These are phyloP conservation scores for Hermaeophaga mercurialis DNA, from an alignment of 2,888 invertebrate genomes.

Conservation along the genomic window DNA sequence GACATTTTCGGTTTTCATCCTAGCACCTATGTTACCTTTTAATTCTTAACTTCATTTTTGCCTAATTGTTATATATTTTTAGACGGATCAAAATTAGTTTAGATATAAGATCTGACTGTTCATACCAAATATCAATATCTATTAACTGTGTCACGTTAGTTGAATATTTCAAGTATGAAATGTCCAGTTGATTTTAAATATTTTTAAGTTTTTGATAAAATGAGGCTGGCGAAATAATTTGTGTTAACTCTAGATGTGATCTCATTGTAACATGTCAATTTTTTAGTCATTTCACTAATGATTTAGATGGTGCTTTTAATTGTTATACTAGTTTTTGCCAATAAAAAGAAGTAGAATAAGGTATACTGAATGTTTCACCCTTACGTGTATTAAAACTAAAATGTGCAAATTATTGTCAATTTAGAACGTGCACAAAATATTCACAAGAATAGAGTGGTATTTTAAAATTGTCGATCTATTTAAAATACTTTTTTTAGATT, in stretches of 20 bases:
- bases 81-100: no score
- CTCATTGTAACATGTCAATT: constrained; percentile 18
- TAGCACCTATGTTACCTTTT: no score
- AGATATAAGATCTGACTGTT: no score
- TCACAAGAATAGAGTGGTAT: background rate
- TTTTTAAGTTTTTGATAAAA: background rate
- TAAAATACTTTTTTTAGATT: background rate
- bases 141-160: no score
- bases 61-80: no score
- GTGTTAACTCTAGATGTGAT: constrained; percentile 16
- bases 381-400: background rate
- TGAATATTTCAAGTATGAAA: no score
- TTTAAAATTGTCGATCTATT: background rate
- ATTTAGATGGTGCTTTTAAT: constrained; percentile 18
- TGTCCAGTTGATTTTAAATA: background rate
- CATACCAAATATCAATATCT: no score
- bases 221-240: constrained; percentile 4
- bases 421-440: background rate
- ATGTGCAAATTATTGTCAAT: background rate
- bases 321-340: constrained; percentile 14
- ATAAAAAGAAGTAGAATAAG: background rate
- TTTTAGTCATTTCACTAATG: constrained; percentile 21
- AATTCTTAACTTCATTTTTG: no score
- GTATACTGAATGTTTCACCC: constrained; percentile 3
- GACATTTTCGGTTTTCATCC: no score